These are phyloP conservation scores for Sialis lutaria DNA, from an alignment of 2,888 invertebrate species.

Conservation along the genomic window DNA sequence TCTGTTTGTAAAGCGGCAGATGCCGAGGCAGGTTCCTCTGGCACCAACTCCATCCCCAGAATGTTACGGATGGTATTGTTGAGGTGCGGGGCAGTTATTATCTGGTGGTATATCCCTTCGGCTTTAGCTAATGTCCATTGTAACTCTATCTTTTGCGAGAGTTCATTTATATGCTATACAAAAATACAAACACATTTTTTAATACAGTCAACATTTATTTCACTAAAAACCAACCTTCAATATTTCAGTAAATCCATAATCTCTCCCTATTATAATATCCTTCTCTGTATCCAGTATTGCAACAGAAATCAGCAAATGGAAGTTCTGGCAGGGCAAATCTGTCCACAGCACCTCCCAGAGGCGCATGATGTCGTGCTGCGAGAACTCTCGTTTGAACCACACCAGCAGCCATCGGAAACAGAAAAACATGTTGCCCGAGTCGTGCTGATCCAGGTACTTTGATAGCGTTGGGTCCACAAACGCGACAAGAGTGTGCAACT, in stretches of 20 bases:
- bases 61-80: conserved; percentile 54
- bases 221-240: conserved; percentile 46
- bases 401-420: conserved; percentile 97
- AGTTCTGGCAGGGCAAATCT: conserved; percentile 82
- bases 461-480: conserved; percentile 74
- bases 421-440: conserved; percentile 94
- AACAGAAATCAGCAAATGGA: conserved; percentile 82
- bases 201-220: not conserved
- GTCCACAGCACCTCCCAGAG: conserved; percentile 98
- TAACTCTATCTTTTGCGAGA: conserved; percentile 73
- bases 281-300: conserved; percentile 87
- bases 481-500: conserved; percentile 64
- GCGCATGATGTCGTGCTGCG: conserved; percentile 68
- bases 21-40: conserved; percentile 13
- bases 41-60: conserved; percentile 42
- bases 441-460: conserved; percentile 69
- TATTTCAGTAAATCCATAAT: conserved; percentile 92
- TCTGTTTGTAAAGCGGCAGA: conserved; percentile 19
- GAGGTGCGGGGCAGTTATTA: conserved; percentile 51
- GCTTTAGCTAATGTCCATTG: conserved; percentile 68
- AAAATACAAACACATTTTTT: conserved; percentile 6
- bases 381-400: conserved; percentile 89
- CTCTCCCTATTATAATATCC: conserved; percentile 70
- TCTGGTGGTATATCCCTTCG: conserved; percentile 83
- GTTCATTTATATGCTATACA: conserved; percentile 85